A percentile compares a stretch with the other conserved stretches of the same genome.
Evolutionary conservation across 2,113 vertebrate genomes (phyloP).

Genomic region (Chaetura pelagica): DNA sequence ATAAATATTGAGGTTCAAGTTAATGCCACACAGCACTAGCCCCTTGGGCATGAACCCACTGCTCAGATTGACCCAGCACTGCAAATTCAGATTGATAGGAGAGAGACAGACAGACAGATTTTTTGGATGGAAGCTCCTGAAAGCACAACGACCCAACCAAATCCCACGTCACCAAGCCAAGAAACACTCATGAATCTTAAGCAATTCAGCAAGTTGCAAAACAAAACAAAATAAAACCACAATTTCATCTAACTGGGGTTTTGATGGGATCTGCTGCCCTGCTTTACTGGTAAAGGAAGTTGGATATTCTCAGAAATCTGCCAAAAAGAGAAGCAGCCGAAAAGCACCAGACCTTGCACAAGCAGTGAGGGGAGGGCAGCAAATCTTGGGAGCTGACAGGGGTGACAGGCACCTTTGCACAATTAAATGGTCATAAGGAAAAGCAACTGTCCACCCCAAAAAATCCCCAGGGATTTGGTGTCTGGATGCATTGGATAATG

Average conservation of each 20-base stretch:
- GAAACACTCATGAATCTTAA: background rate
- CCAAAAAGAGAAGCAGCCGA: background rate
- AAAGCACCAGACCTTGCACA: background rate
- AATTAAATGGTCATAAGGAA: background rate
- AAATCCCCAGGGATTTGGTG: accelerated
- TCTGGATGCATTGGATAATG: accelerated
- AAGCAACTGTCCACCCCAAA: background rate
- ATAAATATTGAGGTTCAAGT: background rate
- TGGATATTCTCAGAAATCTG: background rate
- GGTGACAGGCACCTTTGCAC: background rate
- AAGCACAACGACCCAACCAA: background rate
- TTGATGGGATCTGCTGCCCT: accelerated
- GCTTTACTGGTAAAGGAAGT: accelerated
- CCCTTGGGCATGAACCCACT: too few species aligned
- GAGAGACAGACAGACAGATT: background rate
- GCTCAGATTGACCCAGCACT: background rate
- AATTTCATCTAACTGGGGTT: background rate
- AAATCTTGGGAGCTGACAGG: background rate
- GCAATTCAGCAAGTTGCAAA: background rate
- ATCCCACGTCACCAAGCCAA: accelerated
- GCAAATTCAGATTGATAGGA: background rate
- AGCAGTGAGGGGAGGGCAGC: background rate
- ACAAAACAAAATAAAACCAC: background rate
- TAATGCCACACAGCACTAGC: background rate
- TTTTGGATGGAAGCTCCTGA: background rate